Evolutionary conservation across 2,888 invertebrate genomes (phyloP).

Genomic region (Blastobasis adustella): DNA sequence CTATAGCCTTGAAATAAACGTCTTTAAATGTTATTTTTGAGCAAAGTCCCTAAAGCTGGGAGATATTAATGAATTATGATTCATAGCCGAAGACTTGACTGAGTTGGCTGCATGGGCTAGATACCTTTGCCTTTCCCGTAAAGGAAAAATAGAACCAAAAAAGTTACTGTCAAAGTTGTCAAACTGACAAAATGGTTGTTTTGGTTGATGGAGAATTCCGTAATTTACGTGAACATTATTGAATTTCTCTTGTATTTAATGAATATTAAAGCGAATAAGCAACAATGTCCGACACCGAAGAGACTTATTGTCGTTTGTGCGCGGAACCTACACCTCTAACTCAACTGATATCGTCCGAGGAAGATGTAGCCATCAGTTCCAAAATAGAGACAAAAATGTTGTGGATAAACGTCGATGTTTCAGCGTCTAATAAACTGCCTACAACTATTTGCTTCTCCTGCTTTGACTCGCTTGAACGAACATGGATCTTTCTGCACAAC

Average conservation of each 20-base stretch:
- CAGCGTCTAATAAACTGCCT: conserved; percentile 36
- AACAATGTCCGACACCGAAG: conserved; percentile 43
- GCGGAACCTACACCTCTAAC: conserved; percentile 52
- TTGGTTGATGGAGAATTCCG: conserved; percentile 19
- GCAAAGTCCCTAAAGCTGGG: too few relatives aligned
- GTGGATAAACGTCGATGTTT: conserved; percentile 61
- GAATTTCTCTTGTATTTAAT: conserved; percentile 4
- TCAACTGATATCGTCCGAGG: conserved; percentile 48
- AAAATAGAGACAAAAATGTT: conserved; percentile 53
- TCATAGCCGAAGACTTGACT: too few relatives aligned
- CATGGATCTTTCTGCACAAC: conserved; percentile 54
- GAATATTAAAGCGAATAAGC: conserved; percentile 14
- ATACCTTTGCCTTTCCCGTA: too few relatives aligned
- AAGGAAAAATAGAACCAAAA: too few relatives aligned
- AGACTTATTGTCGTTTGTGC: conserved; percentile 56
- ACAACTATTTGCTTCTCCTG: conserved; percentile 60
- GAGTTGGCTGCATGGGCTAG: too few relatives aligned
- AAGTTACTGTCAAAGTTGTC: conserved; percentile 12
- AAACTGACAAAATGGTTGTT: conserved; percentile 27
- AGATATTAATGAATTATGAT: too few relatives aligned
- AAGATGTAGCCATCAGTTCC: conserved; percentile 48
- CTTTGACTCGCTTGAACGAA: conserved; percentile 57
- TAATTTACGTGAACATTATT: conserved; percentile 4
- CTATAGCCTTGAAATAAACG: too few relatives aligned
- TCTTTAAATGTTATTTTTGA: too few relatives aligned